Evolutionary conservation across 2,113 vertebrate genomes (phyloP), one percentile per base, ranked within the genome.

Genomic region (Syngnathus scovelli): DNA sequence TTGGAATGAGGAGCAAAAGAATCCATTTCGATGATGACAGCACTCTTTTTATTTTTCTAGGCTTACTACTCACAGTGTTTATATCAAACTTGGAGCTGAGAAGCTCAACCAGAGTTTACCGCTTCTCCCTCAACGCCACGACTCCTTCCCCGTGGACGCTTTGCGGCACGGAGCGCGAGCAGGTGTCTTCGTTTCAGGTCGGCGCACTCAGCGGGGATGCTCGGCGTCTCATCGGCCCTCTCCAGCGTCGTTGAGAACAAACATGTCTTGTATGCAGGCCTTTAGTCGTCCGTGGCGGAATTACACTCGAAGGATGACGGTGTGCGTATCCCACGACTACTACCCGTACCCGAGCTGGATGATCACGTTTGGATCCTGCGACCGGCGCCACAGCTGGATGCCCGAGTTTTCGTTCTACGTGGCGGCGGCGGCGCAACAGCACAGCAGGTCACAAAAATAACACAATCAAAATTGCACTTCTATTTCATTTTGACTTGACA

Each of bases 371-470:
- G 81, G 90, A 83, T 91, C 90, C 62, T 99, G 96, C 56, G 94
- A 98, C 60, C 78, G 83, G 72, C 93, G 72, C 77, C 93, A 91
- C 61, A 95, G 95, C 85, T 99, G 95, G 97, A 91, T 85, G 77
- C 84, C 92, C 33, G 93, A 98, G 89, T 99, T 98, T 90, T 95
- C 92, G 75, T 98, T 99, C 90, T 98, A 94, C 63, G 95, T 91
- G 78, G 92, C 96, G 19, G 49, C 84, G 49, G 92, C 89, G 71
- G 90, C 92, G 71, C 95, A 97, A 87, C 92, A 87, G 74, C 86
- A 90, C 76, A 94, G 92, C 78, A 92, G 94, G 96, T 97, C 27
- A 60, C 3, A 19, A 49, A 49, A 49, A 19, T 5, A 48, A 6
- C 1, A 4, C 44, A 4, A 18, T 16, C 6, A 7, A 49, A 16